A percentile compares a stretch with the other conserved stretches of the same genome.
These are phyloP conservation scores for Malachius bipustulatus DNA, from an alignment of 2,888 invertebrate species.

Conservation along the genomic window DNA sequence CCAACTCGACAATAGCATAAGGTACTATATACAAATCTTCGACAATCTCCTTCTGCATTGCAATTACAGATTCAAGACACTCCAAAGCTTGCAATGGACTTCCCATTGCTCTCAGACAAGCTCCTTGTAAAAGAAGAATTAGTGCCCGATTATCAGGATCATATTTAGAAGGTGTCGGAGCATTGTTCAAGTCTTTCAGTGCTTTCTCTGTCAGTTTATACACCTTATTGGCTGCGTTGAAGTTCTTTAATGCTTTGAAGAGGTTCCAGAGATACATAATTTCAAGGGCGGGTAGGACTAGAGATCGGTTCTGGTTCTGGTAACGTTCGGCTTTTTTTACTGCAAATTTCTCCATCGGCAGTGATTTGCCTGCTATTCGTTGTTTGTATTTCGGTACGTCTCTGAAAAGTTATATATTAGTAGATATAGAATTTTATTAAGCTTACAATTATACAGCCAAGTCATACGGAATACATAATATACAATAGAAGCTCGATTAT, in stretches of 20 bases:
- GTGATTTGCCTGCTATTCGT: conserved; percentile 87
- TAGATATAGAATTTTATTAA: no score
- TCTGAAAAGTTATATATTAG: conserved; percentile 38
- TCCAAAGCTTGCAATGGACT: conserved; percentile 67
- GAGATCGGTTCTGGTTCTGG: conserved; percentile 55
- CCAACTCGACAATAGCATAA: conserved; percentile 77
- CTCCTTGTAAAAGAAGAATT: conserved; percentile 66
- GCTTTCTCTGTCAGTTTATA: conserved; percentile 51
- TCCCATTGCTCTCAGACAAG: conserved; percentile 67
- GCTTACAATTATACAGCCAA: no score
- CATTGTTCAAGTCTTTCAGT: conserved; percentile 28
- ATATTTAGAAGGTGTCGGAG: conserved; percentile 37
- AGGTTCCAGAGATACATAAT: conserved; percentile 89
- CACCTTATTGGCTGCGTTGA: conserved; percentile 47
- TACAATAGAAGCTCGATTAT: no score
- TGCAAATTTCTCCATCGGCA: conserved; percentile 95
- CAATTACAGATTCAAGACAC: conserved; percentile 51
- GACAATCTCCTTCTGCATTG: conserved; percentile 56
- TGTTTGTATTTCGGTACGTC: conserved; percentile 74
- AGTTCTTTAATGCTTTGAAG: conserved; percentile 67
- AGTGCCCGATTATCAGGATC: conserved; percentile 64
- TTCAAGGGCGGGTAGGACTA: conserved; percentile 77
- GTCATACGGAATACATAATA: no score
- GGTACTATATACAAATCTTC: conserved; percentile 78
- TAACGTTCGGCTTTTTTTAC: conserved; percentile 75